Evolutionary conservation across 2,797 vertebrate genomes (phyloP).

Genomic region (Acridotheres tristis): DNA sequence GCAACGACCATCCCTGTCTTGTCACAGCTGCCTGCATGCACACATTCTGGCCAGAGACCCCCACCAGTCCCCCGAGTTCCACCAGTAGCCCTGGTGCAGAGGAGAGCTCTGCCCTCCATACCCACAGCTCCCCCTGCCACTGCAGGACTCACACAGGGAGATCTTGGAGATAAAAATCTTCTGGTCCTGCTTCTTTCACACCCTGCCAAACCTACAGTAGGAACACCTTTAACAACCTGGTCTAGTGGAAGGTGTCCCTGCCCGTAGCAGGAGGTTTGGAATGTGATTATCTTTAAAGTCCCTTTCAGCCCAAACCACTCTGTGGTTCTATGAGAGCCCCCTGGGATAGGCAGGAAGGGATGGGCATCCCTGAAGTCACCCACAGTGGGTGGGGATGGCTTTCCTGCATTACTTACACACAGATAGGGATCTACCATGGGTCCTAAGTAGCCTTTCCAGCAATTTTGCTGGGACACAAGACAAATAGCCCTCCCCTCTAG

Average conservation of each 20-base stretch:
- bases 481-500: neutral
- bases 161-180: neutral
- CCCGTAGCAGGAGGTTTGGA: fast-evolving
- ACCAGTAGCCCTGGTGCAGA: neutral
- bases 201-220: neutral
- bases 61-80: neutral
- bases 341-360: neutral
- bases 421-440: fast-evolving
- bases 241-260: neutral
- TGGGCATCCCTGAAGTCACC: neutral
- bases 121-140: fast-evolving
- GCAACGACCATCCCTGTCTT: fast-evolving
- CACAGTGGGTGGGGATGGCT: neutral
- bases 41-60: neutral
- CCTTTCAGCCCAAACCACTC: neutral
- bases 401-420: neutral
- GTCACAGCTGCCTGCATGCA: neutral
- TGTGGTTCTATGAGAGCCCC: neutral
- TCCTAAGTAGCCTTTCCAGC: neutral
- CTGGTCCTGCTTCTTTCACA: fast-evolving
- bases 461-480: neutral
- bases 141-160: neutral
- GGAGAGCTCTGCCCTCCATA: neutral
- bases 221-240: neutral
- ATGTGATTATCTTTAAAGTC: neutral